Evolutionary conservation across 2,888 invertebrate genomes (phyloP).

Genomic region (Synergus japonicus): DNA sequence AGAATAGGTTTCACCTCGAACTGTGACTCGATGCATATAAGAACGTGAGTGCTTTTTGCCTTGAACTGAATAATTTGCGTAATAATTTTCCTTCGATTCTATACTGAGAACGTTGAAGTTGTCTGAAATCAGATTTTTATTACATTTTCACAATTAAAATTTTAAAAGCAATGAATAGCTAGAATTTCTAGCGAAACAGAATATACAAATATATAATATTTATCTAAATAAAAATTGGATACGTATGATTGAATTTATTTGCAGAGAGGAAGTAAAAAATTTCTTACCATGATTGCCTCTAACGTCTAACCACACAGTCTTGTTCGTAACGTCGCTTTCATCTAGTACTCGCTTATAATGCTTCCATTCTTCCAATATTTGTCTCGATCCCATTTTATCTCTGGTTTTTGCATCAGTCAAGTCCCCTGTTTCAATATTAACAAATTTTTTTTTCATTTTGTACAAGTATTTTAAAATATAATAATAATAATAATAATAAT

Average conservation of each 20-base stretch:
- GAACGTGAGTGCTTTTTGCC: conserved; percentile 85
- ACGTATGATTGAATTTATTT: no score
- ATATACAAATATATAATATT: no score
- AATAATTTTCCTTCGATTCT: conserved; percentile 86
- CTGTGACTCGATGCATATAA: conserved; percentile 82
- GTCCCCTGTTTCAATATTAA: conserved; percentile 80
- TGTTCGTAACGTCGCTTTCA: conserved; percentile 83
- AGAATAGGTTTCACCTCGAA: conserved; percentile 83
- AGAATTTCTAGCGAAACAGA: no score
- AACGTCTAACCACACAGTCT: conserved; percentile 91
- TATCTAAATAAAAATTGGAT: no score
- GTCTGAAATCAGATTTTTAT: conserved; percentile 81
- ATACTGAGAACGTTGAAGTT: conserved; percentile 89
- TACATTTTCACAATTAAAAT: no score
- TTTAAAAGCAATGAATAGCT: no score
- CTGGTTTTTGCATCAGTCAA: conserved; percentile 91
- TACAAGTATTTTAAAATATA: no score
- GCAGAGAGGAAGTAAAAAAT: not conserved
- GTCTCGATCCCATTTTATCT: conserved; percentile 89
- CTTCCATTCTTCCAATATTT: conserved; percentile 90
- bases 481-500: no score
- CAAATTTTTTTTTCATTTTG: no score
- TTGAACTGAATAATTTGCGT: conserved; percentile 88
- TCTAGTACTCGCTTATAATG: conserved; percentile 85
- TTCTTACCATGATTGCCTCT: conserved; percentile 92